Base-by-base conservation (phyloP, 2,797 vertebrate species). In the Oophaga sylvatica region DNA sequence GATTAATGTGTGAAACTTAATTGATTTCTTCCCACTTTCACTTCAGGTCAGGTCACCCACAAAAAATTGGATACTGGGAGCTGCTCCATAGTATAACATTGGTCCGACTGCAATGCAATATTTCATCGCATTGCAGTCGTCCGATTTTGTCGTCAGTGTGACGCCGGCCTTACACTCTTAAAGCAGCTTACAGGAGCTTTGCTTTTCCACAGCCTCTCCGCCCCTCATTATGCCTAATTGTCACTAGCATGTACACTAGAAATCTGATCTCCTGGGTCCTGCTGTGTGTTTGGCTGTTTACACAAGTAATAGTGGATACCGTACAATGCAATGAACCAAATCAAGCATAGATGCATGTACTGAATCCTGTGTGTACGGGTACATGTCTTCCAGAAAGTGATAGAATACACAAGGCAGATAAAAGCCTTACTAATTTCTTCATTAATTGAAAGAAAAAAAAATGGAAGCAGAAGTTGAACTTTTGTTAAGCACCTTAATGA, bases 301-400 rank as follows among this genome's bases (percentile, higher is more conserved):
- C 26, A 68, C 11, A 31, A 16, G 11, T 20, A 71, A 71, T 22
- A n/a, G 19, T 77, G 48, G 45, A 16, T 53, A 26, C 4, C 12
- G 12, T 77, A 16, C 48, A 77, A 77, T 77, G 75, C 45, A 56
- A 26, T n/a, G n/a, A 53, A 56, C 75, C 45, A 77, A 77, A 26
- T 77, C 41, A 75, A 48, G 5, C 35, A 73, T 20, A 45, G 19
- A 73, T 73, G 19, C 70, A 45, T 73, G 19, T 73, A 73, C 19
- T 45, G 70, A 41, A 73, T 45, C 20, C 15, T 70, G 31, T 13
- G 41, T 75, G 20, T 73, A 35, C 70, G 41, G 48, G 20, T 73
- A 35, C 70, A 73, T 45, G 70, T 75, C 71, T 77, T 77, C 75
- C 75, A 77, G 4, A 45, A 56, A n/a, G 12, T 77, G 75, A 20